Evolutionary conservation across 2,113 vertebrate species (phyloP).

Genomic region (Pica pica): DNA sequence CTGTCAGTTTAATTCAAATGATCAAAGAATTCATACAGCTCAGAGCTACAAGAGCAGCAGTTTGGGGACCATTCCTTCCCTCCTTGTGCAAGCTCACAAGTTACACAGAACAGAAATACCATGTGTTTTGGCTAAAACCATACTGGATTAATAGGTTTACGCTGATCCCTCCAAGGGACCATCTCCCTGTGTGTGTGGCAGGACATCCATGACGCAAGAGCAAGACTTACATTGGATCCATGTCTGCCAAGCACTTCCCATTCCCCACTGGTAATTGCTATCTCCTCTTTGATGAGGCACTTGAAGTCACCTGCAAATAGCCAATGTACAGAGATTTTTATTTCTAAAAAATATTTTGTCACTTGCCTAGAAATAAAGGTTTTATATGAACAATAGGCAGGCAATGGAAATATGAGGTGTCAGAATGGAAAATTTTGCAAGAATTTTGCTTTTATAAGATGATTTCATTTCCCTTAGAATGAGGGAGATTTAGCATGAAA

Average conservation of each 20-base stretch:
- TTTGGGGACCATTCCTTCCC: background rate
- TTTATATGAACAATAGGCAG: background rate
- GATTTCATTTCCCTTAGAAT: background rate
- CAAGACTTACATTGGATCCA: conserved; percentile 76
- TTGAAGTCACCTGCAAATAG: conserved; percentile 77
- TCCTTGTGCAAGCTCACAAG: background rate
- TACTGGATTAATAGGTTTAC: background rate
- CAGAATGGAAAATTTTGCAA: background rate
- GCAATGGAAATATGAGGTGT: background rate
- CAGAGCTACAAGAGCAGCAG: background rate
- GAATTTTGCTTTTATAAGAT: background rate
- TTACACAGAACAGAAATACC: background rate
- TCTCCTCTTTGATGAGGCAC: conserved; percentile 79
- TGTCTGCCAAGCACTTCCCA: conserved; percentile 84
- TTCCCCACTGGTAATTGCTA: conserved; percentile 77
- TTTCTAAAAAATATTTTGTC: background rate
- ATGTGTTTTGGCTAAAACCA: background rate
- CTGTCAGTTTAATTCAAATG: background rate
- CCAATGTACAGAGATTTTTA: background rate
- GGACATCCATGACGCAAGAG: background rate
- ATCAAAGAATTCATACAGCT: background rate
- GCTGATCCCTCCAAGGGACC: background rate
- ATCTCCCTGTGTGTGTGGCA: background rate
- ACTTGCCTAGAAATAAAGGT: background rate
- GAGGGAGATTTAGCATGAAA: background rate